Base-by-base conservation (phyloP, 1,140 invertebrate genomes). In the Eumeta japonica region DNA sequence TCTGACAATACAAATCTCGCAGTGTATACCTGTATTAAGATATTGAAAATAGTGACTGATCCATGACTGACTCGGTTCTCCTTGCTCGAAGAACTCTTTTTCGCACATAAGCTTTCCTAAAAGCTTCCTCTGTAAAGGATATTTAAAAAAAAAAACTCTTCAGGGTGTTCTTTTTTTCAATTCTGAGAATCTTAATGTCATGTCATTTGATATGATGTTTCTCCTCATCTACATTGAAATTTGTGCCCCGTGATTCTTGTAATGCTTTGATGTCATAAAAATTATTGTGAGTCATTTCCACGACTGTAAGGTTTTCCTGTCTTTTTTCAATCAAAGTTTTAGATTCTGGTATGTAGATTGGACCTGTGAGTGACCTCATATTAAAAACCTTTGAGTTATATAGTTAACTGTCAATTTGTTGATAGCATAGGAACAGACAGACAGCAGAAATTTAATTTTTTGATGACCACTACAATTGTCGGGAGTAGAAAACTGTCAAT, bases 331-430 rank as follows among this genome's bases (percentile, higher is more conserved):
- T n/a, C n/a, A n/a, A n/a, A n/a, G n/a, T n/a, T n/a, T n/a, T n/a
- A n/a, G n/a, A n/a, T n/a, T n/a, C n/a, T 18, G 48, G 48, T 29
- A 28, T 27, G 34, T 49, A 50, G 33, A 52, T 57, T 16, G 56
- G 54, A 12, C 50, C 42, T 73, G 64, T n/a, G 64, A 62, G 38
- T 75, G 67, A n/a, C 64, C 67, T 15, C 46, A 40, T 37, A 64
- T 58, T 13, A 63, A 34, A 55, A 51, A 65, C 35, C 71, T 68
- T 39, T 70, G 65, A 16, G 46, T 54, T 31, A 70, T 59, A 4
- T 46, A 49, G 11, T 58, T 50, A 16, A 52, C 44, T 37, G 33
- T 45, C 30, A 46, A 41, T 12, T 40, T 39, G 16, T 45, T 42
- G 19, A 48, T 41, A 37, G 48, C 39, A 29, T 44, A 56, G 24